A percentile compares a stretch with the other conserved stretches of the same genome.
phyloP scores from a whole-genome alignment of 2,113 vertebrate species.

The Haliaeetus leucogaster region DNA sequence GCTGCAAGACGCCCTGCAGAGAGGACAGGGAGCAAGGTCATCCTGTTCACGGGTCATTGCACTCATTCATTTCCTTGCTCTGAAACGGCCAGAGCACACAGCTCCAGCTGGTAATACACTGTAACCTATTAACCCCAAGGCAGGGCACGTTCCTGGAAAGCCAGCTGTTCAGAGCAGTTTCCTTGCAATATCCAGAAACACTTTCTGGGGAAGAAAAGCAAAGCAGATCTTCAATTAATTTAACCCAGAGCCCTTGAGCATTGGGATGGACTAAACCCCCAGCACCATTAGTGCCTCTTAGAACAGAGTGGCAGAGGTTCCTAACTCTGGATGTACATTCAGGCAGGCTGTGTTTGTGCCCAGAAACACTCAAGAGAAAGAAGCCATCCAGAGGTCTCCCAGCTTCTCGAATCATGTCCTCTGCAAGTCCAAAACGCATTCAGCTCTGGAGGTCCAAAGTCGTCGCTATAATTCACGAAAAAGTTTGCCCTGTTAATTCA shows the following conservation, averaged over 20 bases:
- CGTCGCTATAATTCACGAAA: background rate
- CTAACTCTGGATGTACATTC: fast-evolving
- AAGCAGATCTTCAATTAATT: background rate
- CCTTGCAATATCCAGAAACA: background rate
- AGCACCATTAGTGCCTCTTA: background rate
- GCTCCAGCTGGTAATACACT: background rate
- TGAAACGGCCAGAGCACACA: background rate
- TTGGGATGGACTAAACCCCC: background rate
- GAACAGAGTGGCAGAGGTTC: background rate
- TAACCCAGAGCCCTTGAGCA: background rate
- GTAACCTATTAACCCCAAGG: background rate
- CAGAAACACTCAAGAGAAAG: background rate
- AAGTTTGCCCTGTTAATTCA: background rate
- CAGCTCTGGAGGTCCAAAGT: background rate
- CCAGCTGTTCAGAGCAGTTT: background rate
- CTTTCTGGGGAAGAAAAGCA: background rate
- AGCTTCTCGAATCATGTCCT: background rate
- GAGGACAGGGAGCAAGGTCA: background rate
- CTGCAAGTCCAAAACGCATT: background rate
- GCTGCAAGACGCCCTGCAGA: background rate
- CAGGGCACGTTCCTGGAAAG: background rate
- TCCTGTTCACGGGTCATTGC: background rate
- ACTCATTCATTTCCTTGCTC: background rate
- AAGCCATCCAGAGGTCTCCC: background rate
- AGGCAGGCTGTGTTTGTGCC: background rate